Percentiles rank a stretch among this genome's conserved stretches.
These are phyloP conservation scores for Amphiprion percula DNA, from an alignment of 2,113 vertebrate genomes.

Conservation along the genomic window DNA sequence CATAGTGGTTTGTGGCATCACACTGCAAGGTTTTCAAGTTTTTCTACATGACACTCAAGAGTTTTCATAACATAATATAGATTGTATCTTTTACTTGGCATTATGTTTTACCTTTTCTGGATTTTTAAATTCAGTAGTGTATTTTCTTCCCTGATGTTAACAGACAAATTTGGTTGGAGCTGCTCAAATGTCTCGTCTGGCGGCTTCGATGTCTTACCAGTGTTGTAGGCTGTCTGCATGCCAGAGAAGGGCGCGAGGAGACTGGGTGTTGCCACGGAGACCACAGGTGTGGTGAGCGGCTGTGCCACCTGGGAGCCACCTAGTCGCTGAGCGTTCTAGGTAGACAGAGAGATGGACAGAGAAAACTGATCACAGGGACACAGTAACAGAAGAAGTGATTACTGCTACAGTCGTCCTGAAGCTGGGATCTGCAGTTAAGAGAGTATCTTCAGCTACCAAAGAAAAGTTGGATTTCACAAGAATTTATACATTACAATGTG, in stretches of 20 bases:
- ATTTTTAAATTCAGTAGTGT: not conserved
- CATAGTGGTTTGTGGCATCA: conserved; percentile 66
- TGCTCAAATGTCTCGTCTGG: not conserved
- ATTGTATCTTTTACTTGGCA: not conserved
- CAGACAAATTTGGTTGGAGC: conserved; percentile 2
- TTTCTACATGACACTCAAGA: conserved; percentile 14
- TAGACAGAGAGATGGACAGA: conserved; percentile 51
- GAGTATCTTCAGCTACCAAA: not conserved
- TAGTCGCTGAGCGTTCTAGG: conserved; percentile 93
- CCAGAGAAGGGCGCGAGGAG: conserved; percentile 88
- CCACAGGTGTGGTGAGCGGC: conserved; percentile 92
- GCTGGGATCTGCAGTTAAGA: not conserved
- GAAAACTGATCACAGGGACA: not conserved
- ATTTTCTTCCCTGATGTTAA: not conserved
- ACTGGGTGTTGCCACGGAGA: conserved; percentile 94
- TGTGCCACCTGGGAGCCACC: conserved; percentile 90
- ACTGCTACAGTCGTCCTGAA: not conserved
- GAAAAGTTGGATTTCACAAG: not conserved
- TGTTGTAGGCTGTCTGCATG: conserved; percentile 86
- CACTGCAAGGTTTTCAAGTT: conserved; percentile 54
- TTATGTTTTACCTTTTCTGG: not conserved
- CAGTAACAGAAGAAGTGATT: not conserved
- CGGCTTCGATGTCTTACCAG: conserved; percentile 70
- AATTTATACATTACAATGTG: not conserved
- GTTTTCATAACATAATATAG: conserved; percentile 31